Conservation (phyloP, 2,113 vertebrate genomes). For the Geothlypis trichas region DNA sequence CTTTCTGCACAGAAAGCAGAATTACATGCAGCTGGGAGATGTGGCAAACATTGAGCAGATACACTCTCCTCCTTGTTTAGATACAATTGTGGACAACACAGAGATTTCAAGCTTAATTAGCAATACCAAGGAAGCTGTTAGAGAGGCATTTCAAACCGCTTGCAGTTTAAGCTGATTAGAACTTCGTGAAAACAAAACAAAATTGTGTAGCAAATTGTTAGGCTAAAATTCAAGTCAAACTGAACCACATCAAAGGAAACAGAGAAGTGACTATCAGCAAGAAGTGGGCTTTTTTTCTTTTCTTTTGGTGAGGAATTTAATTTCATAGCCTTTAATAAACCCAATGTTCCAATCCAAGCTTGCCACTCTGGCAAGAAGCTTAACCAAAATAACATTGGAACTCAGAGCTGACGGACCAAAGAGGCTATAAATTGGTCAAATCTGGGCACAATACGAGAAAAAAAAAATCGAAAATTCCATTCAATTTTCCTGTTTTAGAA, state of each 20-base stretch:
- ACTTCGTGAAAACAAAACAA: slow-evolving; percentile 52
- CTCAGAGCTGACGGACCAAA: not conserved
- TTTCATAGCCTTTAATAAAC: slow-evolving; percentile 56
- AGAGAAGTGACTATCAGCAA: not conserved
- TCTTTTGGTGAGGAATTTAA: slow-evolving; percentile 35
- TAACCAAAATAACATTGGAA: slow-evolving; percentile 62
- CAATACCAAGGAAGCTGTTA: not conserved
- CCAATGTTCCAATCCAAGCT: not conserved
- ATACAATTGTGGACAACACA: slow-evolving; percentile 40
- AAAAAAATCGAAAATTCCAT: slow-evolving; percentile 40
- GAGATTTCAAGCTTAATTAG: slow-evolving; percentile 51
- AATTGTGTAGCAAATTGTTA: slow-evolving; percentile 7
- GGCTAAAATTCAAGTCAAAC: slow-evolving; percentile 30
- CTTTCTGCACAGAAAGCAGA: slow-evolving; percentile 33
- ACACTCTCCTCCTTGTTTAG: slow-evolving; percentile 42
- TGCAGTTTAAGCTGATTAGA: slow-evolving; percentile 58
- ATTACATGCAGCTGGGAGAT: slow-evolving; percentile 34
- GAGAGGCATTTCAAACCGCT: slow-evolving; percentile 12
- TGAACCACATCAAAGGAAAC: slow-evolving; percentile 31
- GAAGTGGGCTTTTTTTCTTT: not conserved
- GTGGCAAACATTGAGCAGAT: not conserved
- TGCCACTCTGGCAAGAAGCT: slow-evolving; percentile 51
- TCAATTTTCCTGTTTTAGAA: slow-evolving; percentile 49
- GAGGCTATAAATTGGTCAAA: slow-evolving; percentile 37
- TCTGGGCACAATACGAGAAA: slow-evolving; percentile 13